Evolutionary conservation across 2,113 vertebrate genomes (phyloP).

Genomic region (Riparia riparia): DNA sequence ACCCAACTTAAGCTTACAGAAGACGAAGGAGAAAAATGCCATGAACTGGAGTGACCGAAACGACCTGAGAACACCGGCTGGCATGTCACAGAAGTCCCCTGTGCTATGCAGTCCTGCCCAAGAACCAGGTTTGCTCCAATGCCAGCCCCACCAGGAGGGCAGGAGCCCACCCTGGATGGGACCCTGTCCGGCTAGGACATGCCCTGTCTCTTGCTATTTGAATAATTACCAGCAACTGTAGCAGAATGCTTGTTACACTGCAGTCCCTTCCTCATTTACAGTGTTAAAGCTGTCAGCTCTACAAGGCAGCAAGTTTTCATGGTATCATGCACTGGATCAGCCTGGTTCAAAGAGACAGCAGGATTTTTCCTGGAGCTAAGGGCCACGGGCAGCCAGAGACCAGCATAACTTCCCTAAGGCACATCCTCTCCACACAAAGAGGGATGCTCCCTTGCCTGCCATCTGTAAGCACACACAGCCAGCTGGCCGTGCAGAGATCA

Average conservation of each 20-base stretch:
- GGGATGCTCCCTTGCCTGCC: background rate
- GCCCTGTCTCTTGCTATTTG: background rate
- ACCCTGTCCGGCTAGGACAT: background rate
- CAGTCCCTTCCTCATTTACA: background rate
- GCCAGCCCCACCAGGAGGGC: background rate
- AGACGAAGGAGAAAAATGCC: background rate
- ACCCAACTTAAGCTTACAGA: background rate
- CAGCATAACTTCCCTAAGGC: background rate
- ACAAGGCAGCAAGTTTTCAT: background rate
- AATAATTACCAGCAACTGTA: background rate
- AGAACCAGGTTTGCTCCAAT: fast-evolving
- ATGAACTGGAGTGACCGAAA: fast-evolving
- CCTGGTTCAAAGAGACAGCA: background rate
- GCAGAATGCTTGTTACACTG: background rate
- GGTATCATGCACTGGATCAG: fast-evolving
- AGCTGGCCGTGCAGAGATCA: fast-evolving
- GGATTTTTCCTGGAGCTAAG: background rate
- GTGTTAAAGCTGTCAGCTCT: background rate
- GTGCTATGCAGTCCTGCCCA: background rate
- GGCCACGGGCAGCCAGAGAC: background rate
- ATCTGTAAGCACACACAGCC: fast-evolving
- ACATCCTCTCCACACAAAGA: no score
- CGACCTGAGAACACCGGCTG: fast-evolving
- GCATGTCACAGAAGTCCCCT: fast-evolving
- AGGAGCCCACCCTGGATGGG: background rate